Evolutionary conservation across 2,888 invertebrate genomes (phyloP), one percentile per base, ranked within the genome.

Genomic region (Pantelozetes paolii): DNA sequence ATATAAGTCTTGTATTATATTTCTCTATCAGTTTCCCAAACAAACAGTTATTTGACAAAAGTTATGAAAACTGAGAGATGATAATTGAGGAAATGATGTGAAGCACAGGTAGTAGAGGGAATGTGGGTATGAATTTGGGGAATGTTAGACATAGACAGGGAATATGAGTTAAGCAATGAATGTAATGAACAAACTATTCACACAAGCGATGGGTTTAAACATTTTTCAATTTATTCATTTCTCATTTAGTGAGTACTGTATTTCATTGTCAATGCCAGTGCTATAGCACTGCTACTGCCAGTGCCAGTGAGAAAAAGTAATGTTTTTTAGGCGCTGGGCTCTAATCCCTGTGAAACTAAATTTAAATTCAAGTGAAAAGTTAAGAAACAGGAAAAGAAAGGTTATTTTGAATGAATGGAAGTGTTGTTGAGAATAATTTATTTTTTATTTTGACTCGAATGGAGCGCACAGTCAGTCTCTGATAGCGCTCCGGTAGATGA

Each of bases 81-180:
- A 67, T 40, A 67, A 67, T 67, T 67, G 67, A 67, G 67, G 67
- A 67, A 67, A 42, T 67, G 67, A 67, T 59, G 59, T n/a, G 59
- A 59, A 59, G 59, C 59, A 59, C 59, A 32, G 59, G 59, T 59
- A 54, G 26, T 59, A 15, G 30, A 36, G 36, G 36, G 36, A 36
- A 36, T 36, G 36, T 9, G 36, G 36, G 15, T 42, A 42, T 11
- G 8, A 42, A 42, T 8, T 42, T 15, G n/a, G 3, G 5, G 48
- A 48, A 48, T 48, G 8, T 48, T 48, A n/a, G 15, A 15, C 20
- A 15, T 5, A 48, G 36, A 36, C 36, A 36, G n/a, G n/a, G n/a
- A n/a, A n/a, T n/a, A 42, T 42, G 42, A 11, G 15, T 42, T 42
- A 42, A 11, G 15, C 42, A 42, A 9, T 48, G 18, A 48, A 32